These are phyloP conservation scores for Tragopan temminckii DNA, from an alignment of 2,797 vertebrate genomes.

Conservation along the genomic window DNA sequence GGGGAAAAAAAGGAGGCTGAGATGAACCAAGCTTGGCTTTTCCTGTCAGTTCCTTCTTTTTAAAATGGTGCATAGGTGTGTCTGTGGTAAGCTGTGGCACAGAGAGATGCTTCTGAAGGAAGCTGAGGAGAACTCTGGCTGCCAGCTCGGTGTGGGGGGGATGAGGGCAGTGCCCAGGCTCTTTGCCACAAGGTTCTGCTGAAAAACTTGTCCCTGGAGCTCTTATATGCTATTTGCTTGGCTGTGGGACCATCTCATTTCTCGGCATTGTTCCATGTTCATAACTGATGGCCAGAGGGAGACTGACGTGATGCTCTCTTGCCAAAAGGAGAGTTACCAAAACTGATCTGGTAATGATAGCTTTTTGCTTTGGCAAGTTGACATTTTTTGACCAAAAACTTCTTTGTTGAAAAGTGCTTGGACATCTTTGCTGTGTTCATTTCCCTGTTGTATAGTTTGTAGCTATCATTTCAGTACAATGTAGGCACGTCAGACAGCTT, in stretches of 20 bases:
- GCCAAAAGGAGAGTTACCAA: background rate
- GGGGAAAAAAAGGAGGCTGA: background rate
- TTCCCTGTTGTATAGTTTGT: background rate
- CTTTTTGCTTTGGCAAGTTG: background rate
- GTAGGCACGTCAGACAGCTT: background rate
- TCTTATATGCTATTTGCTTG: rapidly evolving
- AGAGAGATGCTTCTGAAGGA: background rate
- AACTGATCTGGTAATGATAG: background rate
- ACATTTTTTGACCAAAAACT: background rate
- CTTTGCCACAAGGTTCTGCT: background rate
- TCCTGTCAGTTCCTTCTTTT: background rate
- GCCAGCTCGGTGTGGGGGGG: too few species aligned
- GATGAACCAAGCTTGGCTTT: background rate
- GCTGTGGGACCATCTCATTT: background rate
- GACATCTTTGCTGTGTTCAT: background rate
- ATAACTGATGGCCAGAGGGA: too few species aligned
- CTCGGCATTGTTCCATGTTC: rapidly evolving
- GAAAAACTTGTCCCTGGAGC: background rate
- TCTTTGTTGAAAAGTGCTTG: background rate
- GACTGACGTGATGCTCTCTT: background rate
- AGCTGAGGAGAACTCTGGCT: background rate
- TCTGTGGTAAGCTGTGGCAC: rapidly evolving
- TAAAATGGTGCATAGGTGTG: background rate
- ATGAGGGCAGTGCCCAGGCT: background rate
- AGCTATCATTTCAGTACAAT: background rate